Base-by-base conservation (phyloP, 2,797 vertebrate genomes). In the Decapterus maruadsi region DNA sequence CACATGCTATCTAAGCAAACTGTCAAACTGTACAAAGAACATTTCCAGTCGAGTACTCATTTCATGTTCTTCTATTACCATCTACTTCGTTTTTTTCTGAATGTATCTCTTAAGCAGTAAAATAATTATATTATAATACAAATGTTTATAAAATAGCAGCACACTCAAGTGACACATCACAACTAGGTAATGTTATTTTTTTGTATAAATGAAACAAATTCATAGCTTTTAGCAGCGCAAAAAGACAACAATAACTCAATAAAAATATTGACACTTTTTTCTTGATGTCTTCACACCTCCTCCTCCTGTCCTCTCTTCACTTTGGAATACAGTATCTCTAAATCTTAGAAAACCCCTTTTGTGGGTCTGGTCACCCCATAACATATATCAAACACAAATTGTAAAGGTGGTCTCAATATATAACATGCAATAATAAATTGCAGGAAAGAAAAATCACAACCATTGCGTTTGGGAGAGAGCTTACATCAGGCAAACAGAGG, bases 71-170 rank as follows among this genome's bases (percentile, higher is more conserved):
- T 96, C 96, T 95, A 96, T 95, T 95, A 97, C 96, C 96, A 95
- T 95, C 97, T 97, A 97, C 96, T 97, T 97, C 96, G 95, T 95
- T 95, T 96, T 36, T 36, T 77, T 87, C 95, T 97, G 96, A 96
- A 96, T 95, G 92, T 95, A 94, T 95, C 93, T 94, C 96, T 97
- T 97, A 98, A 97, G 97, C 97, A 96, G 97, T 98, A 99, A 98
- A 99, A 98, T 98, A 98, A 98, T 95, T 98, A 97, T 98, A 98
- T 97, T 97, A 98, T 95, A 95, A 95, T 98, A 98, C 97, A 98
- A 97, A 97, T 96, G 97, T 99, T 97, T 99, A 98, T 98, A 99
- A 98, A 98, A 99, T 99, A 99, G 98, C 98, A 99, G 98, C 98
- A 98, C 98, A 99, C 97, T 97, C 96, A 96, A 94, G 97, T 99